phyloP scores from a whole-genome alignment of 2,113 vertebrate genomes.

The Nyctereutes procyonoides region DNA sequence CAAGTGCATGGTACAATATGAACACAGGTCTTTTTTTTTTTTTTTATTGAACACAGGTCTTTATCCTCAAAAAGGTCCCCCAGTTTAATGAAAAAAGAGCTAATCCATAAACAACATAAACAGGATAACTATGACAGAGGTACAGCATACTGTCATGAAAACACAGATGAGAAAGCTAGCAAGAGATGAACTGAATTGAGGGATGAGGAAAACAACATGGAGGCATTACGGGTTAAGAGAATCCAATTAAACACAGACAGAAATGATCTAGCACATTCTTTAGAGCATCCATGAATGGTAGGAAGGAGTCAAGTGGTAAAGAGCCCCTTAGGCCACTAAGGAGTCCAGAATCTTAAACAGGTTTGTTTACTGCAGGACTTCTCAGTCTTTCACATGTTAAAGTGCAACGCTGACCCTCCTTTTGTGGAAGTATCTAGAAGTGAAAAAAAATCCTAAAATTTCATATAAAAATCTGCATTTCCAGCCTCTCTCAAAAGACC shows the following conservation, averaged over 20 bases:
- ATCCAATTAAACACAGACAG: neutral
- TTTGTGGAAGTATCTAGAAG: neutral
- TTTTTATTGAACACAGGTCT: neutral
- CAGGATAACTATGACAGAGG: neutral
- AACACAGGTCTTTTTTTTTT: neutral
- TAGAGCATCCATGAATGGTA: neutral
- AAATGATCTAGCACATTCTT: neutral
- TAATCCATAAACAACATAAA: neutral
- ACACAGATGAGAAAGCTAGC: neutral
- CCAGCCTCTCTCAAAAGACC: neutral
- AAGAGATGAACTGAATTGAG: neutral
- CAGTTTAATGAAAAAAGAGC: neutral
- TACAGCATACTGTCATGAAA: neutral
- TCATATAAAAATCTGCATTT: constrained; percentile 33
- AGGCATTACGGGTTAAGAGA: neutral
- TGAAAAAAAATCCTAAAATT: neutral
- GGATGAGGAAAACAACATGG: neutral
- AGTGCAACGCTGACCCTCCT: neutral
- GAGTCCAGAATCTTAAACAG: neutral
- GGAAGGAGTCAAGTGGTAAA: neutral
- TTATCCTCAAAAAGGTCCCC: neutral
- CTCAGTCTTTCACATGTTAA: constrained; percentile 24
- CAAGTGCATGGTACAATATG: neutral
- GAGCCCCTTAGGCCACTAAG: neutral
- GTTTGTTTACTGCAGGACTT: neutral